Evolutionary conservation across 2,888 invertebrate genomes (phyloP), one percentile per base, ranked within the genome.

Genomic region (Gastracanthus pulcherrimus): DNA sequence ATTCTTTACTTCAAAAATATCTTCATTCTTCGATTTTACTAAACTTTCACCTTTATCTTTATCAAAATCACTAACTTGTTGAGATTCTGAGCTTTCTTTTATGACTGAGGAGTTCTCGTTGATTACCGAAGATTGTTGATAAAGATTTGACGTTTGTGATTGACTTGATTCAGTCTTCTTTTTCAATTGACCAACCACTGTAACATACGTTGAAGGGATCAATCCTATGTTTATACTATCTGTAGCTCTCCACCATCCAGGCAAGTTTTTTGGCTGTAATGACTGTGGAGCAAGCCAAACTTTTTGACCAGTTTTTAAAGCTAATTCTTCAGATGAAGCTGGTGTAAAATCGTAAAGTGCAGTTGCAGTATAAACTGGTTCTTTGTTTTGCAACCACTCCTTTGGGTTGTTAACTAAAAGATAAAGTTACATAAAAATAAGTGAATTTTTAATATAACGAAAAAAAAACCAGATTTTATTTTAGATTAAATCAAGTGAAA

Each of bases 241-340:
- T 0, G 91, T 89, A 23, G 89, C 91, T 84, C 84, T 87, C 79
- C 87, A 90, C 91, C 91, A 91, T 60, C 91, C 91, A 31, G 89
- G 89, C 9, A 86, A 70, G 84, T 93, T 93, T 86, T 94, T 93
- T 36, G 95, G 94, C 92, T 99, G 98, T 31, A 97, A 92, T 84
- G 96, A 95, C 89, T 95, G 94, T 0, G 98, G 98, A 0, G 98
- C 98, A 11, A 99, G 92, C 77, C 94, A 93, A 6, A 99, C 92
- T 45, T 94, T 93, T 88, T 98, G 97, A 84, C 97, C 97, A 75
- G 94, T 93, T 84, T 93, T 92, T 88, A 99, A 94, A 83, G 95
- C 94, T 38, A 99, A 90, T 91, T 99, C 99, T 82, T 96, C 94
- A 0, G 94, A 94, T 16, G 93, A 93, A 1, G 94, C 93, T 0